Conservation (phyloP, 2,888 invertebrate species). For the Yponomeuta sedellus region DNA sequence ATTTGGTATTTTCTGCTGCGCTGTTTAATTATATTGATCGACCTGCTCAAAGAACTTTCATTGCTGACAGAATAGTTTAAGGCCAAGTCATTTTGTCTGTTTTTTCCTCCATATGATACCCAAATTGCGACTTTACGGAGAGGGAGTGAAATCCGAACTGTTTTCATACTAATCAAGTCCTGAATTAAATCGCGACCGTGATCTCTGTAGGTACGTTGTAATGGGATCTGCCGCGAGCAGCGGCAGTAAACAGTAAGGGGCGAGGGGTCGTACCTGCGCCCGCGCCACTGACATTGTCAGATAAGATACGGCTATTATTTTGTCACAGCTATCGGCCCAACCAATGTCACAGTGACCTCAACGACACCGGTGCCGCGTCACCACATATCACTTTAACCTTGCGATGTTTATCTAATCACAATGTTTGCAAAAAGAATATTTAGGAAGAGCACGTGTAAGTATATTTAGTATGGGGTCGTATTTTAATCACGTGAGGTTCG, state of each 20-base stretch:
- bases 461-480: neutral
- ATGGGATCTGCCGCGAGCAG: neutral
- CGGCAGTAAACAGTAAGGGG: neutral
- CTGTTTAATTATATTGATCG: too few species aligned
- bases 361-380: slow-evolving; percentile 69
- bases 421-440: slow-evolving; percentile 52
- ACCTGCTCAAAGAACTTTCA: too few species aligned
- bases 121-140: too few species aligned
- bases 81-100: too few species aligned
- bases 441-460: slow-evolving; percentile 21
- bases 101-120: too few species aligned
- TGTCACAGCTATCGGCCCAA: slow-evolving; percentile 69
- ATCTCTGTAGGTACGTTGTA: too few species aligned
- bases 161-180: too few species aligned
- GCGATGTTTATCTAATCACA: slow-evolving; percentile 71
- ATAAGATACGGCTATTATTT: slow-evolving; percentile 75
- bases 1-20: too few species aligned
- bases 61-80: too few species aligned
- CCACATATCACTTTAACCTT: slow-evolving; percentile 62
- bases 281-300: slow-evolving; percentile 69
- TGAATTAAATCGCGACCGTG: too few species aligned
- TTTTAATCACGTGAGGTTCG: too few species aligned
- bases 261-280: slow-evolving; percentile 53
- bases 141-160: too few species aligned
- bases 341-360: slow-evolving; percentile 76